Evolutionary conservation across 2,888 invertebrate species (phyloP), one percentile per base, ranked within the genome.

Genomic region (Crematogaster levior): DNA sequence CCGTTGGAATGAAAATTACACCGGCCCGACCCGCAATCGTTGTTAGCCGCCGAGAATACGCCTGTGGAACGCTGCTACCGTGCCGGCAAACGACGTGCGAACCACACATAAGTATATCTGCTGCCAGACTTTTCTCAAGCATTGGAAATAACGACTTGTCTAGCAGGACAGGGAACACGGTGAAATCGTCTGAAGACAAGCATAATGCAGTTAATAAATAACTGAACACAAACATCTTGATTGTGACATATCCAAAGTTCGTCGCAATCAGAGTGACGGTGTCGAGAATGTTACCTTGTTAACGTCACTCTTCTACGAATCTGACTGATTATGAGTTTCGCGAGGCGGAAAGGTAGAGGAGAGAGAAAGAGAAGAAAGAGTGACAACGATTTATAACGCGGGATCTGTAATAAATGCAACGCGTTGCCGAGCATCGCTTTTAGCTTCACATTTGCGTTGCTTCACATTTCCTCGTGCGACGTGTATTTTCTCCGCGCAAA

Each of bases 1-100:
- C 90, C 86, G 86, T 27, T 87, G 87, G 88, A 84, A 91, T 88
- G 90, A 91, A 90, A 90, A 91, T 90, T 90, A 87, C 81, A 84
- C 73, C 83, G 40, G 72, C 56, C 37, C 80, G 82, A 43, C 21
- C 81, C 56, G 86, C 77, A 80, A 86, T 88, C 83, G 82, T 34
- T 84, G 86, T 90, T 88, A 88, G 51, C 86, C 80, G 66, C 63
- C 61, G 51, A 73, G 56, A 56, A 79, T 74, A 84, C 63, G 66
- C 65, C 81, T 21, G 77, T 46, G 24, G 65, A 80, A 60, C 34
- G 37, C 34, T 46, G 75, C 72, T 82, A 85, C 81, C 43, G 82
- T 66, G 68, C 51, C 53, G 63, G 53, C 51, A 56, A 84, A 58
- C 66, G 27, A 53, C 10, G 56, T n/a, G n/a, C 15, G 53, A 58